Evolutionary conservation across 2,113 vertebrate genomes (phyloP), one percentile per base, ranked within the genome.

Genomic region (Syngnathus typhle): DNA sequence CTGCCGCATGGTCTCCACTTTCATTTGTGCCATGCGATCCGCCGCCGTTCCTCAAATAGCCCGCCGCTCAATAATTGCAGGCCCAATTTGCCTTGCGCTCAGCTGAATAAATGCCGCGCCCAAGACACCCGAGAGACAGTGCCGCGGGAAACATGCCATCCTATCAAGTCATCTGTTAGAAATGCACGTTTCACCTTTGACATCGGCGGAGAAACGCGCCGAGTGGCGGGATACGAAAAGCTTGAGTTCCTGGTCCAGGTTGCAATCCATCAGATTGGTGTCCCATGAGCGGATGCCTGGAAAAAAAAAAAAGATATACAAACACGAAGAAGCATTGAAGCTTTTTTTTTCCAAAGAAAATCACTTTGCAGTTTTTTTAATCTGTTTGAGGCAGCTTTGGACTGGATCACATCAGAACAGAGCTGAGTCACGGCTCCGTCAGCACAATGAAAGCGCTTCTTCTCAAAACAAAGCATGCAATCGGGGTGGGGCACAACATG

Each of bases 191-290:
- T 93, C 91, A 99, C 96, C 96, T 98, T 90, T 90, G 63, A 96
- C 94, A 69, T 99, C 96, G 61, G 96, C 92, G 82, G 96, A 99
- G 80, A 99, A 99, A 73, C 96, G 90, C 67, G 96, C 96, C 1
- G 96, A 99, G 87, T 99, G 96, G 80, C 96, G 92, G 72, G 96
- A 99, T 64, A 99, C 96, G 72, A 99, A 99, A 70, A 99, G 94
- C 77, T 99, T 99, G 65, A 99, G 91, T 75, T 99, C 96, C 88
- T 98, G 95, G 86, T 99, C 96, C 91, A 99, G 85, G 90, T 98
- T 98, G 88, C 96, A 99, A 80, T 96, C 93, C 0, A 96, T 88
- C 61, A 98, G 90, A 83, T 94, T 95, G 79, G 95, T 94, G 89
- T 99, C 95, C 96, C 96, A 99, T 78, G 96, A 96, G 64, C 96